Evolutionary conservation across 1,140 invertebrate genomes (phyloP).

Genomic region (Steinernema khuongi): DNA sequence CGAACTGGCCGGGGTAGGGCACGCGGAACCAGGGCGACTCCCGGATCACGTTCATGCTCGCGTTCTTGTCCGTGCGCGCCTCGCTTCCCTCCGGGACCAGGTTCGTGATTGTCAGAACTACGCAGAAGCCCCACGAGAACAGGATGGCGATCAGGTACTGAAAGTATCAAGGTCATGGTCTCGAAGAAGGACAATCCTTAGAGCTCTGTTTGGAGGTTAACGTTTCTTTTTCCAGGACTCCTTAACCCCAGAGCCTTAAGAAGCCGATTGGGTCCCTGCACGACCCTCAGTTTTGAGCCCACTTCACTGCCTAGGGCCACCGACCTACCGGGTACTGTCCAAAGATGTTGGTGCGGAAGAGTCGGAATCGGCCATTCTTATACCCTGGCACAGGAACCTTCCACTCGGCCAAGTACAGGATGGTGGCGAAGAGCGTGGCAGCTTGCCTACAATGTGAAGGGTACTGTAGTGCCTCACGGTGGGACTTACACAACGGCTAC

Average conservation of each 20-base stretch:
- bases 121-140: slow-evolving; percentile 51
- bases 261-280: too few species aligned
- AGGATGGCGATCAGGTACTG: slow-evolving; percentile 55
- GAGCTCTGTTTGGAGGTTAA: too few species aligned
- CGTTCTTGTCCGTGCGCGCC: slow-evolving; percentile 51
- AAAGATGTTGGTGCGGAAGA: slow-evolving; percentile 44
- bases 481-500: slow-evolving; percentile 46
- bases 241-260: too few species aligned
- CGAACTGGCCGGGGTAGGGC: slow-evolving; percentile 59
- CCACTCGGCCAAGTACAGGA: slow-evolving; percentile 50
- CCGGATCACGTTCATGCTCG: slow-evolving; percentile 41
- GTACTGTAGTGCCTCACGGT: not conserved
- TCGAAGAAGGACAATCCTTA: too few species aligned
- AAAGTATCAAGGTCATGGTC: slow-evolving; percentile 8
- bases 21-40: slow-evolving; percentile 46
- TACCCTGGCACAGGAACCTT: slow-evolving; percentile 48
- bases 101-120: slow-evolving; percentile 49
- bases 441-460: slow-evolving; percentile 39
- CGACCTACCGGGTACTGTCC: slow-evolving; percentile 54
- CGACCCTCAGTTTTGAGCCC: too few species aligned
- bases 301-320: not conserved
- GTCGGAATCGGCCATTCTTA: slow-evolving; percentile 45
- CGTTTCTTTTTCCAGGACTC: too few species aligned
- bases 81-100: slow-evolving; percentile 42
- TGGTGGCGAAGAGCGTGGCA: slow-evolving; percentile 48